Evolutionary conservation across 1,140 invertebrate species (phyloP).

Genomic region (Drosophila burlai): DNA sequence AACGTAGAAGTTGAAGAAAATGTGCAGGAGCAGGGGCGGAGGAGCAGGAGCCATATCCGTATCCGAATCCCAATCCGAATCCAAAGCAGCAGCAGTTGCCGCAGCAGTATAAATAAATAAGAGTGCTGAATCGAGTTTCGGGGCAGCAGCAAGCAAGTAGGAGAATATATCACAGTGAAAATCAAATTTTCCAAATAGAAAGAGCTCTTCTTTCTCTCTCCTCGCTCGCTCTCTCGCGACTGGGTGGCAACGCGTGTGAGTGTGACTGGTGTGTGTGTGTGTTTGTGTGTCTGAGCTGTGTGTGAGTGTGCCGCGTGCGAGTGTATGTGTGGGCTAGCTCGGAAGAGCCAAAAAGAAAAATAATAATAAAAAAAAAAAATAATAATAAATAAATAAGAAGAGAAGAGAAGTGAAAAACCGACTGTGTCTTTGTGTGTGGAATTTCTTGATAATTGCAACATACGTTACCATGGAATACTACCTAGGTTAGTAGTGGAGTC

Average conservation of each 20-base stretch:
- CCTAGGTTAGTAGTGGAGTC: conserved; percentile 76
- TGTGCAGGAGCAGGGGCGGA: conserved; percentile 73
- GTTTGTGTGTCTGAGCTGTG: conserved; percentile 28
- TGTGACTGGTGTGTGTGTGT: conserved; percentile 42
- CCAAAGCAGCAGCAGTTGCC: conserved; percentile 43
- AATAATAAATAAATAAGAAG: neutral
- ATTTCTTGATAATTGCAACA: conserved; percentile 79
- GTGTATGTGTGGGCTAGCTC: conserved; percentile 49
- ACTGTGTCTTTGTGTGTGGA: conserved; percentile 73
- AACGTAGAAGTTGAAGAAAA: conserved; percentile 72
- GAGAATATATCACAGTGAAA: conserved; percentile 71
- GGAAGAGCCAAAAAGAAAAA: conserved; percentile 43
- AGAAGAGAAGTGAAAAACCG: conserved; percentile 56
- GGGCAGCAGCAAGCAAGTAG: conserved; percentile 32
- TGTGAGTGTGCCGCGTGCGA: conserved; percentile 52
- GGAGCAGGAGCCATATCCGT: conserved; percentile 53
- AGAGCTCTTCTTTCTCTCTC: conserved; percentile 52
- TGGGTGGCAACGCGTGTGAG: conserved; percentile 56
- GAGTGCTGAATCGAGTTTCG: conserved; percentile 17
- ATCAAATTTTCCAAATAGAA: conserved; percentile 82
- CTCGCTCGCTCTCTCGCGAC: conserved; percentile 33
- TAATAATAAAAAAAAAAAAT: conserved; percentile 21
- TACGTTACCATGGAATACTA: conserved; percentile 84
- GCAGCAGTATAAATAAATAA: conserved; percentile 74
- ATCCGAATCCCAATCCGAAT: conserved; percentile 39